A percentile compares a stretch with the other conserved stretches of the same genome.
These are phyloP conservation scores for Heliconius hortense DNA, from an alignment of 2,888 invertebrate genomes.

Conservation along the genomic window DNA sequence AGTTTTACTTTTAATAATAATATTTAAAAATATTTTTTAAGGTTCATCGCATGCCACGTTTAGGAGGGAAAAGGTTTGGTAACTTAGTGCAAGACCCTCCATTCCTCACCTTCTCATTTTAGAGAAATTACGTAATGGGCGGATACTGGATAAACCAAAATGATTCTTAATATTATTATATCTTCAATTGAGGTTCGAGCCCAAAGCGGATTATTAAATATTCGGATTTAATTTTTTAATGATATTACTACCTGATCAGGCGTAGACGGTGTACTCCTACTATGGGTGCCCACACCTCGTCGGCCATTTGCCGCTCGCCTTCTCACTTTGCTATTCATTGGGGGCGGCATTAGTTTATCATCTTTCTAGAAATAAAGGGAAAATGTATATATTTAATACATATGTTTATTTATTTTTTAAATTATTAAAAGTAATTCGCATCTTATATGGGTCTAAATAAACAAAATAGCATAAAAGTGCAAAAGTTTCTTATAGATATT, in stretches of 20 bases:
- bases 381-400: background rate
- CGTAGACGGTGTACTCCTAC: conserved; percentile 86
- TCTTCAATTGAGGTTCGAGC: background rate
- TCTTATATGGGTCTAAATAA: background rate
- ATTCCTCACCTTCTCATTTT: too few species aligned
- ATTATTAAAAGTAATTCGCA: background rate
- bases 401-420: background rate
- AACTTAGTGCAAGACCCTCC: too few species aligned
- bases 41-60: too few species aligned
- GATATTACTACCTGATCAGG: conserved; percentile 80
- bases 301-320: conserved; percentile 81
- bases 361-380: conserved; percentile 70
- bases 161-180: too few species aligned
- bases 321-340: conserved; percentile 86
- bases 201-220: background rate
- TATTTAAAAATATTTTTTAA: too few species aligned
- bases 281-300: conserved; percentile 61
- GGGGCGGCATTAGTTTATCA: conserved; percentile 87
- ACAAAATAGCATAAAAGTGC: background rate
- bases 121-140: too few species aligned
- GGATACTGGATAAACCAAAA: too few species aligned
- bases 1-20: too few species aligned
- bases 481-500: too few species aligned
- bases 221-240: background rate
- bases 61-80: too few species aligned